Conservation (phyloP, 2,888 invertebrate genomes). For the Drosophila niveifrons region DNA sequence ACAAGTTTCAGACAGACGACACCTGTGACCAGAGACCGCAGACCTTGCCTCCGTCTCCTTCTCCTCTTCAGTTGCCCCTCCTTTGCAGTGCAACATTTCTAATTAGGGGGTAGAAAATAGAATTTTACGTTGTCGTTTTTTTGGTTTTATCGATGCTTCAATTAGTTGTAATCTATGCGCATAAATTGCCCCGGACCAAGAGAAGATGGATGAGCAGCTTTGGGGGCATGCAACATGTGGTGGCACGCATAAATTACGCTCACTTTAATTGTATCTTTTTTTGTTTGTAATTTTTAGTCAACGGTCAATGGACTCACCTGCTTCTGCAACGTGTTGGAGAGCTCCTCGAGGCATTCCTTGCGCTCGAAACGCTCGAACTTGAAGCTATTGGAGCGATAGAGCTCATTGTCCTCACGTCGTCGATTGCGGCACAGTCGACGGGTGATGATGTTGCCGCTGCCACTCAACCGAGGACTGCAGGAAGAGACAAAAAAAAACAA, state of each 20-base stretch:
- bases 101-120: slow-evolving; percentile 53
- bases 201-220: slow-evolving; percentile 28
- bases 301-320: slow-evolving; percentile 87
- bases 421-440: slow-evolving; percentile 91
- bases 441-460: slow-evolving; percentile 87
- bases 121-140: slow-evolving; percentile 12
- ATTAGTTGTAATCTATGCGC: slow-evolving; percentile 77
- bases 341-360: slow-evolving; percentile 88
- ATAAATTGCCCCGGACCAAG: slow-evolving; percentile 58
- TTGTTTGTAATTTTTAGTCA: background rate
- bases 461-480: slow-evolving; percentile 83
- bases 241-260: slow-evolving; percentile 51
- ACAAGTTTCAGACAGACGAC: slow-evolving; percentile 47
- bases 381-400: slow-evolving; percentile 94
- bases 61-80: background rate
- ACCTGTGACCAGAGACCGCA: slow-evolving; percentile 43
- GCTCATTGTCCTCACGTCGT: slow-evolving; percentile 92
- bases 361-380: slow-evolving; percentile 94
- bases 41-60: background rate
- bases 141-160: slow-evolving; percentile 53
- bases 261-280: slow-evolving; percentile 26
- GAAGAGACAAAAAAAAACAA: background rate
- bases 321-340: slow-evolving; percentile 87
- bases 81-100: slow-evolving; percentile 58
- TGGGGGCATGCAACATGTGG: slow-evolving; percentile 70